Evolutionary conservation across 2,888 invertebrate species (phyloP).

Genomic region (Leptopilina myrica): DNA sequence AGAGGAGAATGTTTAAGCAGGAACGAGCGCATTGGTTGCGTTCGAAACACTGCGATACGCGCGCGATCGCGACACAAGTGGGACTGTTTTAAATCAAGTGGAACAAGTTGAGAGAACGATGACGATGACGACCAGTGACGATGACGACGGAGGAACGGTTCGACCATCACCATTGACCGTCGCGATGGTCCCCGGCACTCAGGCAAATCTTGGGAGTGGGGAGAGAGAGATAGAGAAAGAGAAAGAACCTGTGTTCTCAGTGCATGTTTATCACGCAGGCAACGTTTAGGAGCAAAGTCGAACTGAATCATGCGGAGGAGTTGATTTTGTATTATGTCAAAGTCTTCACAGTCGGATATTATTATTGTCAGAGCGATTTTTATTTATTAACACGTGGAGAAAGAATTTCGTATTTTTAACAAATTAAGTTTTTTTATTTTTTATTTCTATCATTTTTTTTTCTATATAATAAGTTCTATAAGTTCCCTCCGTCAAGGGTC

Average conservation of each 20-base stretch:
- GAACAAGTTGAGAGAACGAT: not conserved
- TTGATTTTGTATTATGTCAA: conserved; percentile 7
- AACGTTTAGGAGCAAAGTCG: conserved; percentile 21
- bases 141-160: conserved; percentile 37
- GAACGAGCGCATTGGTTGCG: conserved; percentile 50
- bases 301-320: not conserved
- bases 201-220: not conserved
- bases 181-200: conserved; percentile 50
- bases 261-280: not conserved
- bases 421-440: not conserved
- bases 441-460: not conserved
- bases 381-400: not conserved
- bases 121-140: not conserved
- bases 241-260: no score
- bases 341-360: not conserved
- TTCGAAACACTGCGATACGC: conserved; percentile 55
- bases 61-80: conserved; percentile 65
- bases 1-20: conserved; percentile 40
- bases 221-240: conserved; percentile 8
- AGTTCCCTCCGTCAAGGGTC: no score
- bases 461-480: no score
- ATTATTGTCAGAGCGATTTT: not conserved
- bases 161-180: conserved; percentile 67
- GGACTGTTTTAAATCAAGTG: conserved; percentile 60
- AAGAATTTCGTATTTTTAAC: not conserved